Evolutionary conservation across 2,888 invertebrate genomes (phyloP).

Genomic region (Drosophila anomelani): DNA sequence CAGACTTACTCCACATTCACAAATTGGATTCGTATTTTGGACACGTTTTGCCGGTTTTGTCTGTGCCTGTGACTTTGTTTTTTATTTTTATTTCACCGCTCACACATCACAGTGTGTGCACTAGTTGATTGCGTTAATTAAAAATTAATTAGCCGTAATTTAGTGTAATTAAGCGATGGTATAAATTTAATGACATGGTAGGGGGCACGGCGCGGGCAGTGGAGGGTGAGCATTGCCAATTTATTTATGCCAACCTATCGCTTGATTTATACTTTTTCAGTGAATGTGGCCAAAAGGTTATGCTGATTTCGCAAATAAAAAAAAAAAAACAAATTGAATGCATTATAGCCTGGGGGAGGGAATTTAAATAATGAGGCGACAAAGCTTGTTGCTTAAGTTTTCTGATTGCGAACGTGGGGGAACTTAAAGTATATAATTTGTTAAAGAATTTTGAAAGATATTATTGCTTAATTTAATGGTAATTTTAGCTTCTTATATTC

Average conservation of each 20-base stretch:
- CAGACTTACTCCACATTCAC: constrained; percentile 56
- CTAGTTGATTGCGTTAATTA: constrained; percentile 77
- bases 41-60: constrained; percentile 77
- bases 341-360: constrained; percentile 48
- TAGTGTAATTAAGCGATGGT: constrained; percentile 68
- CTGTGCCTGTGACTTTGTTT: constrained; percentile 13
- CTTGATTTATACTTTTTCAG: constrained; percentile 42
- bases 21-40: constrained; percentile 49
- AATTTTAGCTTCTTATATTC: too few relatives aligned
- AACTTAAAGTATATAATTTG: not conserved
- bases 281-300: constrained; percentile 27
- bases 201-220: constrained; percentile 17
- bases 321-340: constrained; percentile 51
- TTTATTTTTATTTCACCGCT: constrained; percentile 4
- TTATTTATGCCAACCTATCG: constrained; percentile 57
- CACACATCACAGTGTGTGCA: constrained; percentile 31
- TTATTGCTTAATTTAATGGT: not conserved
- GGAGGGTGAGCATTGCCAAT: constrained; percentile 56
- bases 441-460: not conserved
- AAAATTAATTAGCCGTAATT: constrained; percentile 74
- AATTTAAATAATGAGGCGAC: constrained; percentile 27
- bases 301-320: constrained; percentile 21
- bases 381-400: constrained; percentile 57
- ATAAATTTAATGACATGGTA: constrained; percentile 53
- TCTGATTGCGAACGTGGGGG: not conserved